A percentile compares a stretch with the other conserved stretches of the same genome.
phyloP scores from a whole-genome alignment of 2,113 vertebrate genomes.

The Crotalus viridis region DNA sequence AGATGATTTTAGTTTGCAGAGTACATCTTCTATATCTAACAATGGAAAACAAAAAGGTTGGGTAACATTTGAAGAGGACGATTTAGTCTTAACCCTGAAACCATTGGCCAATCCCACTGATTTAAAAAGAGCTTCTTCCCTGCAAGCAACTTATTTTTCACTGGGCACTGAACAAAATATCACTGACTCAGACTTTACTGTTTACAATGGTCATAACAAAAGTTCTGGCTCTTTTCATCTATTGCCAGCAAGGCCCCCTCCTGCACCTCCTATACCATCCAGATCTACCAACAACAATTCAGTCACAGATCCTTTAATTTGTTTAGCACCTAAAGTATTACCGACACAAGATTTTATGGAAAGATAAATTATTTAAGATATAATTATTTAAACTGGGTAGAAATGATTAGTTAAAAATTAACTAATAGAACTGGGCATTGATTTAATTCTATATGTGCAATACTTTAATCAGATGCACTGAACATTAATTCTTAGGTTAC shows the following conservation, averaged over 20 bases:
- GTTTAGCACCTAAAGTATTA: slow-evolving; percentile 59
- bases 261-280: slow-evolving; percentile 75
- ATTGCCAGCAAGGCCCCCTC: slow-evolving; percentile 71
- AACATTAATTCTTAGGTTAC: slow-evolving; percentile 62
- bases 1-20: slow-evolving; percentile 53
- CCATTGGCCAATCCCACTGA: slow-evolving; percentile 42
- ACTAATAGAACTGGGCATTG: slow-evolving; percentile 68
- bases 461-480: slow-evolving; percentile 71
- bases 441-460: slow-evolving; percentile 70
- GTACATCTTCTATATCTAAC: slow-evolving; percentile 45
- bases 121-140: slow-evolving; percentile 38
- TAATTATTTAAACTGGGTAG: slow-evolving; percentile 30
- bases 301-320: slow-evolving; percentile 55
- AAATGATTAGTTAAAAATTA: slow-evolving; percentile 47
- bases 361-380: slow-evolving; percentile 78
- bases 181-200: slow-evolving; percentile 46
- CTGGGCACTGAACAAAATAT: slow-evolving; percentile 37
- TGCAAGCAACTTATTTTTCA: slow-evolving; percentile 35
- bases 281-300: slow-evolving; percentile 61
- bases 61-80: slow-evolving; percentile 85
- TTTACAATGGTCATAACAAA: slow-evolving; percentile 75
- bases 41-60: slow-evolving; percentile 75
- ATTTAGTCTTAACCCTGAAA: slow-evolving; percentile 50
- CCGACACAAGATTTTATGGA: slow-evolving; percentile 77
- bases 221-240: slow-evolving; percentile 66